Percentiles rank a stretch among this genome's conserved stretches.
Conservation (phyloP, 2,888 invertebrate species). For the Eristalinus aeneus region DNA sequence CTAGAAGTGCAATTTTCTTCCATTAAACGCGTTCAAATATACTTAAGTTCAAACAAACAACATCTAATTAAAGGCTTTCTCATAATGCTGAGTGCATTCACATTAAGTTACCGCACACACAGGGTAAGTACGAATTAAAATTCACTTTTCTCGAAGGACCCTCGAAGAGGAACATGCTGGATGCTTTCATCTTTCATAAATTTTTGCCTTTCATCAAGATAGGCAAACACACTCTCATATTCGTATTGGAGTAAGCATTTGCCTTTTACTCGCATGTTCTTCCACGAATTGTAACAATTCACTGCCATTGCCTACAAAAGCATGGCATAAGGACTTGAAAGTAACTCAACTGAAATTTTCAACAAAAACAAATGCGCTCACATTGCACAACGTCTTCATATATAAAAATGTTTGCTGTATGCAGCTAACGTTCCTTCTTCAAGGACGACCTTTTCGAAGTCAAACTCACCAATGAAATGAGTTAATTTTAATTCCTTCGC, state of each 20-base stretch:
- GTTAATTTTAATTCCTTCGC: background rate
- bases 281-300: constrained; percentile 8
- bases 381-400: background rate
- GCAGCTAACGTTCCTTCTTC: background rate
- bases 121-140: constrained; percentile 37
- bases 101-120: constrained; percentile 1
- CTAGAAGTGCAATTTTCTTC: background rate
- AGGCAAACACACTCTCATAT: constrained; percentile 21
- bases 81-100: background rate
- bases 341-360: constrained; percentile 28
- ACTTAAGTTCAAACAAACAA: constrained; percentile 4
- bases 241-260: background rate
- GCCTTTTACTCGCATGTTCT: background rate
- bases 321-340: background rate
- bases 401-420: constrained; percentile 1
- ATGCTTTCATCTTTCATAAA: constrained; percentile 36
- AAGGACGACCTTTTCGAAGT: background rate
- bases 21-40: constrained; percentile 12
- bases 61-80: constrained; percentile 20
- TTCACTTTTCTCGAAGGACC: constrained; percentile 34
- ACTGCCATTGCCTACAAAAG: constrained; percentile 25
- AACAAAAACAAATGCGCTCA: background rate
- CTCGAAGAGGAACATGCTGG: background rate
- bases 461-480: constrained; percentile 11
- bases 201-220: constrained; percentile 30